Evolutionary conservation across 23 tunicate genomes (phyloP).

Genomic region (Aplidium turbinatum): DNA sequence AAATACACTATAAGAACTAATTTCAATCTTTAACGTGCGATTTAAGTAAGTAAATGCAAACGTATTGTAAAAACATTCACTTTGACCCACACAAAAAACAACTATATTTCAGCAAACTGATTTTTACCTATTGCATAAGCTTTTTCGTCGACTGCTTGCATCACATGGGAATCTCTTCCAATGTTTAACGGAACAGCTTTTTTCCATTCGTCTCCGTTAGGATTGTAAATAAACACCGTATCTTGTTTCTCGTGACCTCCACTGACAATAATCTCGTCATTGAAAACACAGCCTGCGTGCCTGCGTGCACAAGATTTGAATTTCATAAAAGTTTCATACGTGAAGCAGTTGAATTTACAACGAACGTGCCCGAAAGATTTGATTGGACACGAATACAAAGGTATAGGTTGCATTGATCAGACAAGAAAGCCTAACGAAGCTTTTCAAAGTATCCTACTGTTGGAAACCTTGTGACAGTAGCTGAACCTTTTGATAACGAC

Average conservation of each 20-base stretch:
- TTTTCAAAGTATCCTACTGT: neutral
- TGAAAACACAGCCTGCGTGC: constrained; percentile 80
- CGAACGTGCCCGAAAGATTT: neutral
- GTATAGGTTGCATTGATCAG: neutral
- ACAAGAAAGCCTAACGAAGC: neutral
- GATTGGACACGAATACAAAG: neutral
- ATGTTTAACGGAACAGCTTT: constrained; percentile 53
- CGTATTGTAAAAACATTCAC: neutral
- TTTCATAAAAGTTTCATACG: neutral
- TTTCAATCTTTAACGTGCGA: neutral
- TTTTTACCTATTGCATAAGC: constrained; percentile 73
- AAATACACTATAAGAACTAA: neutral
- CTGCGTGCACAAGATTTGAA: constrained; percentile 29
- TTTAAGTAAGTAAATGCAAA: neutral
- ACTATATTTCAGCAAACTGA: neutral
- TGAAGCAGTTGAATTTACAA: neutral
- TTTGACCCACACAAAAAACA: neutral
- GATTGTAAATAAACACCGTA: constrained; percentile 39
- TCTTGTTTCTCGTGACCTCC: constrained; percentile 73
- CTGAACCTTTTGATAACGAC: too few relatives aligned
- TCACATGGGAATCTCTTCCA: constrained; percentile 82
- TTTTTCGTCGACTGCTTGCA: constrained; percentile 42
- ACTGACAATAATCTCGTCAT: constrained; percentile 47
- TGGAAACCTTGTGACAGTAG: too few relatives aligned
- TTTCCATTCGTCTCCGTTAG: constrained; percentile 54